These are phyloP conservation scores for Brachionus asplanchnoidis DNA, from an alignment of 1,140 invertebrate genomes.

Conservation along the genomic window DNA sequence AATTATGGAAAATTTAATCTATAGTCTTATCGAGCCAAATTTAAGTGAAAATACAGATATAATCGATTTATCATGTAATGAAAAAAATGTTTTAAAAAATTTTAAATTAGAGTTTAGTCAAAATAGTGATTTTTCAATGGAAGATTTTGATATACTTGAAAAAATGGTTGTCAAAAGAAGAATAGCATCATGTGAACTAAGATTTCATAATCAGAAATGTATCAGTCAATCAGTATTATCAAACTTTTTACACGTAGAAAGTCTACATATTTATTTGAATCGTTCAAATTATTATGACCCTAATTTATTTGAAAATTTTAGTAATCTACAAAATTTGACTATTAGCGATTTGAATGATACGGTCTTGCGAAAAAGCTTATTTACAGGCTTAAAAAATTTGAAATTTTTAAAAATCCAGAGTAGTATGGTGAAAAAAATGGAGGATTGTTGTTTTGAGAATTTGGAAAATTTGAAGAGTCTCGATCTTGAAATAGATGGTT, in stretches of 20 bases:
- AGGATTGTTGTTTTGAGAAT: neutral
- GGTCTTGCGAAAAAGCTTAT: neutral
- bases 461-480: neutral
- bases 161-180: neutral
- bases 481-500: neutral
- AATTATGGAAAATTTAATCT: neutral
- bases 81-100: neutral
- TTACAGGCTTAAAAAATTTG: neutral
- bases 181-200: neutral
- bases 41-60: neutral
- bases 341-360: neutral
- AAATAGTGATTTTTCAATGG: neutral
- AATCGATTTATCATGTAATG: neutral
- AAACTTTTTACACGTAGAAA: neutral
- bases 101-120: neutral
- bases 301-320: neutral
- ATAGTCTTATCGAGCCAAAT: neutral
- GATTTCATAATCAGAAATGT: neutral
- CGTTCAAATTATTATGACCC: neutral
- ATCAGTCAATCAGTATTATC: neutral
- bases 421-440: neutral
- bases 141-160: neutral
- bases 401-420: neutral
- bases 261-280: neutral
- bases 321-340: neutral